Percentiles rank a stretch among this genome's conserved stretches.
phyloP scores from a whole-genome alignment of 2,113 vertebrate genomes.

The Leucosticte australis region DNA sequence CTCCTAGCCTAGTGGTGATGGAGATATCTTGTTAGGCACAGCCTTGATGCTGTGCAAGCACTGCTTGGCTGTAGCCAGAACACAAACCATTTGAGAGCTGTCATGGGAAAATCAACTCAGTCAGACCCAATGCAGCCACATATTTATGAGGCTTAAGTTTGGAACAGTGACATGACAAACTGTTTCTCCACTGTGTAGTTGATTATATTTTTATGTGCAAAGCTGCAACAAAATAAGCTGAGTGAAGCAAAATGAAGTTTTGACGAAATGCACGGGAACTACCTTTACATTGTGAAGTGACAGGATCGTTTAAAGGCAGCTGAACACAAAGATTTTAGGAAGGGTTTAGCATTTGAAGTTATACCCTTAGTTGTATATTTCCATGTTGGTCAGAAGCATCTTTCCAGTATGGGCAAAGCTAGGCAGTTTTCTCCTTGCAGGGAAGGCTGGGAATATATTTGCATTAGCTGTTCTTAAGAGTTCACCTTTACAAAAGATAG shows the following conservation, averaged over 20 bases:
- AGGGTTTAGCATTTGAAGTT: neutral
- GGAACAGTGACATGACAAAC: neutral
- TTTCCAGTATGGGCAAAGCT: neutral
- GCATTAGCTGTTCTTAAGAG: neutral
- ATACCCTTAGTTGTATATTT: neutral
- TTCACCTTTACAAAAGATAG: neutral
- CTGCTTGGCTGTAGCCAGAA: neutral
- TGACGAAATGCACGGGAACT: accelerated
- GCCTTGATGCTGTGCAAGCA: neutral
- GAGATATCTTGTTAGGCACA: neutral
- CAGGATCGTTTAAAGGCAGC: neutral
- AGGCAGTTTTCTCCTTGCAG: neutral
- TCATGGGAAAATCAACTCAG: accelerated
- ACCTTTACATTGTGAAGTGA: neutral
- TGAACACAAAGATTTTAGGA: neutral
- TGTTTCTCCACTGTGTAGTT: neutral
- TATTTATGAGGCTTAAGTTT: neutral
- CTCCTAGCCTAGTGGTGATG: neutral
- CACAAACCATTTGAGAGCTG: neutral
- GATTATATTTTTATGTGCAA: neutral
- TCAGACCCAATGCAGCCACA: accelerated
- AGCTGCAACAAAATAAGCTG: neutral
- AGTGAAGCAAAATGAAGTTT: neutral
- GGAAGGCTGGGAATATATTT: neutral
- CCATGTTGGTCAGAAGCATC: neutral